Conservation (phyloP, 2,113 vertebrate species). For the Sterrhoptilus dennistouni region DNA sequence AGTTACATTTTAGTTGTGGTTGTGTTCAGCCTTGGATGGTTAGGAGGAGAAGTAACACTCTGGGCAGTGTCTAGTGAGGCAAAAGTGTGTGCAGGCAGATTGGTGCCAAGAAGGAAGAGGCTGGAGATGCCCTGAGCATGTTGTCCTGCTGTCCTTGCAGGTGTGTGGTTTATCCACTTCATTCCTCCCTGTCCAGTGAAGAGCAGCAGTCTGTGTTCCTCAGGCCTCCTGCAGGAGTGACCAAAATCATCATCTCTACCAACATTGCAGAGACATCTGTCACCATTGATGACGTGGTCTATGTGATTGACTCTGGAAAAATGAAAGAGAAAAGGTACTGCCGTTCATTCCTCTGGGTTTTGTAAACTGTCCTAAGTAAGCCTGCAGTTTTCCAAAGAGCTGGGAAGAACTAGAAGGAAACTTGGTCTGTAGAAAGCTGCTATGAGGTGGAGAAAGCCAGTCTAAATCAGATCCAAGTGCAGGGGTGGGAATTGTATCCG, state of each 20-base stretch:
- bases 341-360: not conserved
- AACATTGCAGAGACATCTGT: constrained; percentile 98
- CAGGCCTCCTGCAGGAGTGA: constrained; percentile 84
- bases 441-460: not conserved
- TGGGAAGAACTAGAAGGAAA: not conserved
- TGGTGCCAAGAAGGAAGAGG: not conserved
- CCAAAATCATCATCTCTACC: constrained; percentile 96
- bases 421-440: not conserved
- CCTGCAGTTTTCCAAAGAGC: not conserved
- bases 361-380: not conserved
- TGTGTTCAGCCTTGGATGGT: not conserved
- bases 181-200: constrained; percentile 92
- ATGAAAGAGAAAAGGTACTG: constrained; percentile 97
- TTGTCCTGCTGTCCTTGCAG: constrained; percentile 68
- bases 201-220: constrained; percentile 94
- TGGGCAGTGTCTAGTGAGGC: not conserved
- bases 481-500: not conserved
- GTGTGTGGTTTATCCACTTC: constrained; percentile 91
- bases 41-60: not conserved
- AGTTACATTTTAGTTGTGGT: not conserved
- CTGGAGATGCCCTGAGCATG: not conserved
- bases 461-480: not conserved
- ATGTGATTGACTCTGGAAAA: constrained; percentile 94
- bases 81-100: not conserved
- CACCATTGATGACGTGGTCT: constrained; percentile 95